phyloP scores from a whole-genome alignment of 2,113 vertebrate species.

The Hyperopisus bebe region DNA sequence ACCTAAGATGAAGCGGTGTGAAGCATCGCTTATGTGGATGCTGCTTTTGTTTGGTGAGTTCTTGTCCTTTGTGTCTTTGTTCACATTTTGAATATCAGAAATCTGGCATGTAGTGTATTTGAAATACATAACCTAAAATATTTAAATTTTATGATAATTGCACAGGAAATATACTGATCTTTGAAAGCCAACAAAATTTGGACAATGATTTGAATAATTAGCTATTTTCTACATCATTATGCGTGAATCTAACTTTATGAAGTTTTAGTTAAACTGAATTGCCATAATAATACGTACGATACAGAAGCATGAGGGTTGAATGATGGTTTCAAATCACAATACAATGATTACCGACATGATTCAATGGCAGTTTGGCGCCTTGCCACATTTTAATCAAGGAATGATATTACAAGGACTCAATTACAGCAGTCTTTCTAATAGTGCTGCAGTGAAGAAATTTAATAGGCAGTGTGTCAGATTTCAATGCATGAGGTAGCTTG shows the following conservation, averaged over 20 bases:
- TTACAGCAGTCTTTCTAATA: not conserved
- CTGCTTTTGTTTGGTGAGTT: constrained; percentile 16
- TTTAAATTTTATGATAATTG: not conserved
- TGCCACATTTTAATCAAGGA: not conserved
- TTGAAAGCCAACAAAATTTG: not conserved
- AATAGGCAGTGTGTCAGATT: not conserved
- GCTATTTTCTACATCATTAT: not conserved
- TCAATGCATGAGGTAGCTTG: not conserved
- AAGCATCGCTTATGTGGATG: not conserved
- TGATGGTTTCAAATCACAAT: not conserved
- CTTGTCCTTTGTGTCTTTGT: not conserved
- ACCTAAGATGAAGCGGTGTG: not conserved
- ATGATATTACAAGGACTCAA: not conserved
- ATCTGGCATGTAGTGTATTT: not conserved
- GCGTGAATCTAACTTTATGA: not conserved
- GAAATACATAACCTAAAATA: not conserved
- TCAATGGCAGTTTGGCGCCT: not conserved
- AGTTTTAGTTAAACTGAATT: not conserved
- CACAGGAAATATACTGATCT: not conserved
- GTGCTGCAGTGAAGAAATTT: not conserved
- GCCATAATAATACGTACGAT: not conserved
- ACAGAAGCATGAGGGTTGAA: not conserved
- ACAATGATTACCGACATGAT: not conserved
- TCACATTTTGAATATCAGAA: not conserved
- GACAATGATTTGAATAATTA: not conserved